phyloP scores from a whole-genome alignment of 92 coral and sea anemone genomes.

The Zoanthus gigantus region DNA sequence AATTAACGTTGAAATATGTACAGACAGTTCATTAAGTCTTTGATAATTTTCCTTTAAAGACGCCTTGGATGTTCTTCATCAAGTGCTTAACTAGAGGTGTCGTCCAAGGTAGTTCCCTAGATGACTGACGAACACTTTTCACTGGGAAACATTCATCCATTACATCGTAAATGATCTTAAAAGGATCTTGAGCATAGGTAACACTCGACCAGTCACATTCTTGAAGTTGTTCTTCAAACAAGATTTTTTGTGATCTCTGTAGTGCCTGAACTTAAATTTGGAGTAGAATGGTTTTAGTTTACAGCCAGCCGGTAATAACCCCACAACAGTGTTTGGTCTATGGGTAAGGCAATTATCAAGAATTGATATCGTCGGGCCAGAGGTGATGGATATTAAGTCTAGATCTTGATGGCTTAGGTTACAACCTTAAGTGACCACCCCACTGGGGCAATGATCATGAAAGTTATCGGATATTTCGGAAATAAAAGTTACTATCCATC shows the following conservation, averaged over 20 bases:
- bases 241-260: slow-evolving; percentile 26
- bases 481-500: background rate
- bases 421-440: slow-evolving; percentile 46
- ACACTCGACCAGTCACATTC: background rate
- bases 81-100: no score
- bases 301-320: slow-evolving; percentile 28
- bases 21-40: slow-evolving; percentile 2
- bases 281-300: slow-evolving; percentile 37
- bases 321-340: slow-evolving; percentile 36
- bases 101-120: background rate
- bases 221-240: no score
- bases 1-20: no score
- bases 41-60: background rate
- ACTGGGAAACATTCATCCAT: slow-evolving; percentile 46
- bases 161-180: slow-evolving; percentile 7
- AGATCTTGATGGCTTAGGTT: slow-evolving; percentile 40
- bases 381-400: background rate
- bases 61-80: background rate
- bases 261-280: slow-evolving; percentile 19
- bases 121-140: slow-evolving; percentile 9
- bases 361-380: slow-evolving; percentile 2
- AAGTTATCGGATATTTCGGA: slow-evolving; percentile 43
- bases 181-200: slow-evolving; percentile 17
- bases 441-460: slow-evolving; percentile 49
- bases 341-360: slow-evolving; percentile 31